Base-by-base conservation (phyloP, 2,797 vertebrate species). In the Rhabdophis nuchalis region DNA sequence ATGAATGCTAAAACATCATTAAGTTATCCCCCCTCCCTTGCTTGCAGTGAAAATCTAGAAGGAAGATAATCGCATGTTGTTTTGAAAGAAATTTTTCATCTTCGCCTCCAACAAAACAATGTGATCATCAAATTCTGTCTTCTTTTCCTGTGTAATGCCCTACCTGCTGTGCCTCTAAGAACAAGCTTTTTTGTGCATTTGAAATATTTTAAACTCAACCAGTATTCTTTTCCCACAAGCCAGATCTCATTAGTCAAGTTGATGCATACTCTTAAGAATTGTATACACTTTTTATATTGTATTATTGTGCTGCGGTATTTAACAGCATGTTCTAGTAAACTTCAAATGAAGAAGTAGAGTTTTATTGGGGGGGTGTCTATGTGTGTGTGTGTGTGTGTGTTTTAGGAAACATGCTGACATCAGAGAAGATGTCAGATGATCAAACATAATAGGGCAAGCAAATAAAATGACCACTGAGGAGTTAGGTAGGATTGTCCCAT, bases 201-300 rank as follows among this genome's bases (percentile, higher is more conserved):
- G 0, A 50, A 52, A 89, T 72, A 90, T 93, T 68, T 89, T 0
- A 11, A 9, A 3, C n/a, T 20, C 41, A 89, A n/a, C 29, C 12
- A 11, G 91, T 10, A 27, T 52, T 1, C 82, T 91, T 89, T 54
- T 72, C 72, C 90, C 14, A 89, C 92, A 25, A 92, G 93, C 89
- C 20, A 8, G 14, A 91, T 86, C 93, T 90, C 0, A 57, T 13
- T 82, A 3, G 89, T 94, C 96, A 95, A 95, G 95, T 95, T 77
- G 60, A 95, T 92, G 94, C 93, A 90, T 95, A 95, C 96, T 96
- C 95, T 93, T 95, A 95, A 93, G 90, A 92, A 85, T 0, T 0
- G 29, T 56, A 54, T 57, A 92, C 25, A 46, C 88, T 90, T 94
- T 86, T 90, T 41, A 20, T 53, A 90, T 93, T 50, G 91, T 91